These are phyloP conservation scores for Alcis repandata DNA, from an alignment of 2,888 invertebrate species.

Conservation along the genomic window DNA sequence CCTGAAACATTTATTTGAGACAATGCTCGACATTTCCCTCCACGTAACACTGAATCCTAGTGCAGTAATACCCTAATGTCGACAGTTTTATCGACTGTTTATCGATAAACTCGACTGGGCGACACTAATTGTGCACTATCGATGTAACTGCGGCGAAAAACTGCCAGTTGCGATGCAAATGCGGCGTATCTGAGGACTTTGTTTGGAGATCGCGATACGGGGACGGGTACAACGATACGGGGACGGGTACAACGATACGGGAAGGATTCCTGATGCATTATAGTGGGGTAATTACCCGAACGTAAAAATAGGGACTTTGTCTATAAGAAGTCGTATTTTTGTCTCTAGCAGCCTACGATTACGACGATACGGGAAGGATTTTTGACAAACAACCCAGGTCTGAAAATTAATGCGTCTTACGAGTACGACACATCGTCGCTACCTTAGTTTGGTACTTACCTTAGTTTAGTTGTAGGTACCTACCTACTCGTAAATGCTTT, in stretches of 20 bases:
- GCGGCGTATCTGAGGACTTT: slow-evolving; percentile 51
- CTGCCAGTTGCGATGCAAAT: slow-evolving; percentile 68
- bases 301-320: no score
- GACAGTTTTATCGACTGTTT: slow-evolving; percentile 57
- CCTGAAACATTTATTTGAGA: background rate
- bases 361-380: background rate
- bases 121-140: slow-evolving; percentile 83
- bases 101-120: slow-evolving; percentile 73
- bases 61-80: slow-evolving; percentile 54
- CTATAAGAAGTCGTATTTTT: no score
- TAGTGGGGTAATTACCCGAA: background rate
- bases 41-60: background rate
- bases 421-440: no score
- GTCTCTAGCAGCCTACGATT: no score
- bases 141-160: slow-evolving; percentile 61
- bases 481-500: no score
- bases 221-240: slow-evolving; percentile 9
- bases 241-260: no score
- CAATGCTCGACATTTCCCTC: background rate
- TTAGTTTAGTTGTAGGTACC: no score
- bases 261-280: slow-evolving; percentile 1
- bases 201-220: slow-evolving; percentile 38
- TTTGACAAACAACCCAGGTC: no score
- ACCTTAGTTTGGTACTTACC: no score
- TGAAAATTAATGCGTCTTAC: no score